Percentiles rank a stretch among this genome's conserved stretches.
Conservation (phyloP, 2,888 invertebrate species). For the Thecophora atra region DNA sequence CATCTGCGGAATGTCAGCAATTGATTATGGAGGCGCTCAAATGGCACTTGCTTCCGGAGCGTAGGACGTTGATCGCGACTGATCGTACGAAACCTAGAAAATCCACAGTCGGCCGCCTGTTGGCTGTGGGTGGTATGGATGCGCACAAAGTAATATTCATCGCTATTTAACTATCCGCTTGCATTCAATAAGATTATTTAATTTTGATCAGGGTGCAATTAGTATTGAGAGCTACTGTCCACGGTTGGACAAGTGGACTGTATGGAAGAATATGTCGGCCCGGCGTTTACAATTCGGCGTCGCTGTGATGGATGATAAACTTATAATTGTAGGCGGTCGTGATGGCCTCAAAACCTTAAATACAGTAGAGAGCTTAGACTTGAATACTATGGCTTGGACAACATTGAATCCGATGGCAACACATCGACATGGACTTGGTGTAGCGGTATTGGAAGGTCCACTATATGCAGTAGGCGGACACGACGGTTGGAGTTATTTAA, state of each 20-base stretch:
- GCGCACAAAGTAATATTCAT: conserved; percentile 73
- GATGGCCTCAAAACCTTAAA: conserved; percentile 95
- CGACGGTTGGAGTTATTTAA: conserved; percentile 87
- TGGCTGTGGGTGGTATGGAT: conserved; percentile 94
- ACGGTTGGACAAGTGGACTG: conserved; percentile 63
- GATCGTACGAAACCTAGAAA: conserved; percentile 88
- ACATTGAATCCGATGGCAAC: conserved; percentile 89
- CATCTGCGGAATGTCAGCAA: conserved; percentile 80
- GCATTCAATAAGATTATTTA: not conserved
- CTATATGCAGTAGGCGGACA: conserved; percentile 96
- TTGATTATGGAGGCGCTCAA: conserved; percentile 93
- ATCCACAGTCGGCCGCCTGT: conserved; percentile 86
- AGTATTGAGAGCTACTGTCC: conserved; percentile 85
- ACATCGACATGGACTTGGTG: conserved; percentile 83
- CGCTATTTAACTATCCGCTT: not conserved
- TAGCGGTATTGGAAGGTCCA: conserved; percentile 80
- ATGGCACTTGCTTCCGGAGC: conserved; percentile 90
- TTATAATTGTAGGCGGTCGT: conserved; percentile 89
- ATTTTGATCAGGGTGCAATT: conserved; percentile 73
- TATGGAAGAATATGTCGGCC: conserved; percentile 64
- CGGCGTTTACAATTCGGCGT: conserved; percentile 90
- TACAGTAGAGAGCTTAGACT: conserved; percentile 88
- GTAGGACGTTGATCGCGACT: conserved; percentile 80
- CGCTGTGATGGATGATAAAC: conserved; percentile 81
- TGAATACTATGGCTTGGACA: conserved; percentile 82